These are phyloP conservation scores for Pollenia amentaria DNA, from an alignment of 2,888 invertebrate species.

Conservation along the genomic window DNA sequence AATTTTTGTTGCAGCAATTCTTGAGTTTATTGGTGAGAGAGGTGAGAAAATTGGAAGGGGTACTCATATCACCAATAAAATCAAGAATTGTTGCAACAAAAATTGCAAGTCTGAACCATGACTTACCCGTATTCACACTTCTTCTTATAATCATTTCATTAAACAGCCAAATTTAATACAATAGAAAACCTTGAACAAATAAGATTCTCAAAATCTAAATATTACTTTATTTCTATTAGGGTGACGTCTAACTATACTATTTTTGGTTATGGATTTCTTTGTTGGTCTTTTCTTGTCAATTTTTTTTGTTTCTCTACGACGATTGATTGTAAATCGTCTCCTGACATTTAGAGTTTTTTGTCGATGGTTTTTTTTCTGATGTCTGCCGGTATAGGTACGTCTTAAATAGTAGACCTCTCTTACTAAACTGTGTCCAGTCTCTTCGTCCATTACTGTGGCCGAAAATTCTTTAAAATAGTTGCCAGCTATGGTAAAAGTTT, in stretches of 20 bases:
- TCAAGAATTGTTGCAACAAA: no score
- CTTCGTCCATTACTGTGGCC: conserved; percentile 81
- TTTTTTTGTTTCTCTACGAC: not conserved
- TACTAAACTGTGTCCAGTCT: conserved; percentile 78
- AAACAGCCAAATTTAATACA: no score
- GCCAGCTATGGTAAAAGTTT: conserved; percentile 80
- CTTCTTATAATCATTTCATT: no score
- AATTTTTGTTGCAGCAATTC: no score
- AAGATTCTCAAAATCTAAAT: conserved; percentile 33
- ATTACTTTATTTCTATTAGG: conserved; percentile 64
- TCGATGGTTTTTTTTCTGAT: conserved; percentile 14
- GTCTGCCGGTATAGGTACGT: conserved; percentile 74
- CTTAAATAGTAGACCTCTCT: conserved; percentile 80
- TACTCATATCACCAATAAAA: no score
- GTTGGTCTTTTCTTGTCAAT: not conserved
- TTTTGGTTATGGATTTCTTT: conserved; percentile 48
- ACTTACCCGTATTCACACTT: no score
- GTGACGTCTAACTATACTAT: conserved; percentile 54
- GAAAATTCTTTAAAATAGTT: conserved; percentile 83
- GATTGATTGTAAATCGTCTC: conserved; percentile 44
- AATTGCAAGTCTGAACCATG: no score
- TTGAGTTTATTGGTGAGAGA: no score
- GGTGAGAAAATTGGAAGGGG: no score
- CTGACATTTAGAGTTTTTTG: conserved; percentile 59
- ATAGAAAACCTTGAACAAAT: not conserved